These are phyloP conservation scores for Lumbricus terrestris DNA, from an alignment of 2,888 invertebrate genomes.

Conservation along the genomic window DNA sequence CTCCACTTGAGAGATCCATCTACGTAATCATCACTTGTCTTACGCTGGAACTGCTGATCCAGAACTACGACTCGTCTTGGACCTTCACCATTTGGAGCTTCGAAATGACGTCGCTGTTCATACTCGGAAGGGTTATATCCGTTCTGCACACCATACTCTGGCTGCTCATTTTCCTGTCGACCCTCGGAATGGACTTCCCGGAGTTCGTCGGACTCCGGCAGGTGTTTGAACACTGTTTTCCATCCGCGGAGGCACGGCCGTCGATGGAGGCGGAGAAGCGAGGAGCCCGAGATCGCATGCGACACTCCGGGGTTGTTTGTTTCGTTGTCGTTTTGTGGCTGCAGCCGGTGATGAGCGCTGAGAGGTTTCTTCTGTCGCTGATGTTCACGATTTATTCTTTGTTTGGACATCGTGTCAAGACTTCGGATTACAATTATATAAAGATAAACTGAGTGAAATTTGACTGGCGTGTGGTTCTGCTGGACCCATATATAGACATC, in stretches of 20 bases:
- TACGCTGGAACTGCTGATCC: neutral
- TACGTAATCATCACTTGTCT: conserved; percentile 17
- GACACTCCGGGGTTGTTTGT: conserved; percentile 46
- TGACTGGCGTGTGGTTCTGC: too few relatives aligned
- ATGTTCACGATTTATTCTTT: conserved; percentile 44
- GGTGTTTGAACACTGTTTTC: conserved; percentile 37
- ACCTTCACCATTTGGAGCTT: conserved; percentile 42
- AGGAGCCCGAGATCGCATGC: conserved; percentile 41
- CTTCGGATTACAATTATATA: conserved; percentile 28
- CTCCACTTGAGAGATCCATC: neutral
- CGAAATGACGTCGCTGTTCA: conserved; percentile 39
- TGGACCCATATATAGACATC: too few relatives aligned
- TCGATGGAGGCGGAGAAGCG: conserved; percentile 35
- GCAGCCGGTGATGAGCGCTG: conserved; percentile 50
- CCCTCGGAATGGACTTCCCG: conserved; percentile 43
- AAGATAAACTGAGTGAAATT: conserved; percentile 22
- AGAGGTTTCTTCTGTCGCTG: conserved; percentile 46
- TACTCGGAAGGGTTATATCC: conserved; percentile 46
- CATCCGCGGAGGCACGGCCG: conserved; percentile 27
- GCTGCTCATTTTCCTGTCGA: conserved; percentile 43
- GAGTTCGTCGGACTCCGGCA: conserved; percentile 46
- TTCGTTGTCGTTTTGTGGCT: conserved; percentile 47
- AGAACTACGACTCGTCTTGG: neutral
- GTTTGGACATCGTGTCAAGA: conserved; percentile 26
- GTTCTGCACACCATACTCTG: conserved; percentile 45